Evolutionary conservation across 2,797 vertebrate genomes (phyloP).

Genomic region (Xiphophorus birchmanni): DNA sequence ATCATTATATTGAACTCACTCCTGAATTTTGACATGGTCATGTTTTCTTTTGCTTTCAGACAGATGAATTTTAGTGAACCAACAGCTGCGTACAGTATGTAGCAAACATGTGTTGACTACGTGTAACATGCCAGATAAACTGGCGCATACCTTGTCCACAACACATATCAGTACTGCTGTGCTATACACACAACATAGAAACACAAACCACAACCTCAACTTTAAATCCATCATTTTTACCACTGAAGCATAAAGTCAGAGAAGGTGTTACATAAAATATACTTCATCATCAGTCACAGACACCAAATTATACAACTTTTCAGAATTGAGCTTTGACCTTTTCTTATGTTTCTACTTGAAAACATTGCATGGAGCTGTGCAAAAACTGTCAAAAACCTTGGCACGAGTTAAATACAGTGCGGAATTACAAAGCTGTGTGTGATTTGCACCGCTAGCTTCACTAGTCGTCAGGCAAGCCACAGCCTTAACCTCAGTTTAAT

Average conservation of each 20-base stretch:
- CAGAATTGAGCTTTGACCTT: slow-evolving; percentile 11
- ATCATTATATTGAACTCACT: neutral
- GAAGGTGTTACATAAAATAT: slow-evolving; percentile 18
- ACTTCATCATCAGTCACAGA: slow-evolving; percentile 34
- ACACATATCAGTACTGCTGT: slow-evolving; percentile 16
- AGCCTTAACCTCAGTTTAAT: slow-evolving; percentile 41
- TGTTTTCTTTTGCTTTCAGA: neutral
- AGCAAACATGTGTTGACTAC: neutral
- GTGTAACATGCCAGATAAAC: neutral
- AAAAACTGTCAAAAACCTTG: slow-evolving; percentile 11
- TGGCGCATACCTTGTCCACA: slow-evolving; percentile 12
- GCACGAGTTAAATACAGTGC: slow-evolving; percentile 3
- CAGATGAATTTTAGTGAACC: neutral
- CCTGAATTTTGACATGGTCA: neutral
- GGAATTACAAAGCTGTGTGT: neutral
- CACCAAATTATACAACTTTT: slow-evolving; percentile 22
- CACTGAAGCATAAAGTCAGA: slow-evolving; percentile 32
- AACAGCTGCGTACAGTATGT: neutral
- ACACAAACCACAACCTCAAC: slow-evolving; percentile 15
- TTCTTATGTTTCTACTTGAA: neutral
- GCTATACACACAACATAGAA: slow-evolving; percentile 7
- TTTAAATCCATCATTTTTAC: slow-evolving; percentile 22
- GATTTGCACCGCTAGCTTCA: slow-evolving; percentile 15
- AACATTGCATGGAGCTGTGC: neutral
- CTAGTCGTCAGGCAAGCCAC: slow-evolving; percentile 24